Evolutionary conservation across 92 coral and sea anemone species (phyloP).

Genomic region (Micromussa lordhowensis): DNA sequence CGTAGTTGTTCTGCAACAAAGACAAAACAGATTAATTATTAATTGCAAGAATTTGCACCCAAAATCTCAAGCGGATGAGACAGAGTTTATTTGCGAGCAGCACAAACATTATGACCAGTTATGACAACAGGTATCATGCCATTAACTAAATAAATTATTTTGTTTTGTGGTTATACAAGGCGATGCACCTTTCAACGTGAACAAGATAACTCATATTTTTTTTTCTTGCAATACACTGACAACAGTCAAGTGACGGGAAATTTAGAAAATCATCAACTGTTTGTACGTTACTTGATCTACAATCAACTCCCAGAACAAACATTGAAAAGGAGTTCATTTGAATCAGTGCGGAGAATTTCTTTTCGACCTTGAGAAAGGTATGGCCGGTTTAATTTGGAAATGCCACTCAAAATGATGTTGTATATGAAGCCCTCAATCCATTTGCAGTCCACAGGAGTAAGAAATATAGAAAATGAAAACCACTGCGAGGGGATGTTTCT

Average conservation of each 20-base stretch:
- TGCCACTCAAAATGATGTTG: background rate
- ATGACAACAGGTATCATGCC: background rate
- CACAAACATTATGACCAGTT: background rate
- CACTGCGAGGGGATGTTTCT: no score
- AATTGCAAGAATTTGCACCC: background rate
- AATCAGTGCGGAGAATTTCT: no score
- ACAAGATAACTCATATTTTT: background rate
- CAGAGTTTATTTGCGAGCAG: background rate
- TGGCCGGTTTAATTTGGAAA: no score
- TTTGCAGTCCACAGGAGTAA: background rate
- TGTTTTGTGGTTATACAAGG: background rate
- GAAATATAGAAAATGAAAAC: background rate
- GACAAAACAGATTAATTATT: background rate
- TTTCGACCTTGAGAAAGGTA: no score
- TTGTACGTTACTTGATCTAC: background rate
- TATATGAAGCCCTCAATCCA: background rate
- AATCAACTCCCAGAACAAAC: background rate
- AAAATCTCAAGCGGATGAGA: no score
- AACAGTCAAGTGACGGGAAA: background rate
- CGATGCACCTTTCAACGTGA: background rate
- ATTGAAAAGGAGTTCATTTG: no score
- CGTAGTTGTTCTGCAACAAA: slow-evolving; percentile 24
- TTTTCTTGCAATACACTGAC: no score
- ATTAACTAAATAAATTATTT: background rate
- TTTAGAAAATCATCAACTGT: background rate